These are phyloP conservation scores for Cacoxenus indagator DNA, from an alignment of 2,888 invertebrate species.

Conservation along the genomic window DNA sequence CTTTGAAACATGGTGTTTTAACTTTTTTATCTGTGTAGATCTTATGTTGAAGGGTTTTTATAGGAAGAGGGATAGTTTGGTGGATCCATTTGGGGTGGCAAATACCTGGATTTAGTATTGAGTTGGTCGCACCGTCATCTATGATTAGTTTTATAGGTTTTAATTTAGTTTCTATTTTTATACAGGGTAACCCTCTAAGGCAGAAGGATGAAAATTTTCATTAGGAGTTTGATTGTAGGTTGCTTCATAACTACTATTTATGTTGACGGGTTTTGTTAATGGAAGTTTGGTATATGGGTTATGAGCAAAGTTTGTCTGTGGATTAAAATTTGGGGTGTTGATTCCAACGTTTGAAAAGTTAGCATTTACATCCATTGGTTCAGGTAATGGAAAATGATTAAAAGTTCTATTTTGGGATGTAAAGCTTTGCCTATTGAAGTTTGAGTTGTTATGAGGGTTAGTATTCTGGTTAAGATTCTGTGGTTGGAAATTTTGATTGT, in stretches of 20 bases:
- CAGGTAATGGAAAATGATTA: slow-evolving; percentile 18
- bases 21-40: slow-evolving; percentile 16
- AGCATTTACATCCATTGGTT: slow-evolving; percentile 34
- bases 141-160: slow-evolving; percentile 30
- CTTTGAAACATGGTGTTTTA: slow-evolving; percentile 22
- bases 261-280: no score
- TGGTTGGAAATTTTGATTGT: not conserved
- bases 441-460: not conserved
- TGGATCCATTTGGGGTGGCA: slow-evolving; percentile 25
- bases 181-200: slow-evolving; percentile 32
- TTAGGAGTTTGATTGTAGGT: not conserved
- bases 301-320: no score
- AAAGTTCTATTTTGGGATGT: not conserved
- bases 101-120: slow-evolving; percentile 25
- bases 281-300: no score
- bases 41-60: slow-evolving; percentile 27
- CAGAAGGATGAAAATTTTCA: slow-evolving; percentile 26
- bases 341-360: no score
- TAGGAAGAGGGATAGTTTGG: not conserved
- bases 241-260: not conserved
- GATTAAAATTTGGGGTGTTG: no score
- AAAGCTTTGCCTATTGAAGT: not conserved
- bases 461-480: not conserved
- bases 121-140: slow-evolving; percentile 30
- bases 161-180: slow-evolving; percentile 27